Percentiles rank a stretch among this genome's conserved stretches.
phyloP scores from a whole-genome alignment of 2,797 vertebrate genomes.

The Malacoraja senta region DNA sequence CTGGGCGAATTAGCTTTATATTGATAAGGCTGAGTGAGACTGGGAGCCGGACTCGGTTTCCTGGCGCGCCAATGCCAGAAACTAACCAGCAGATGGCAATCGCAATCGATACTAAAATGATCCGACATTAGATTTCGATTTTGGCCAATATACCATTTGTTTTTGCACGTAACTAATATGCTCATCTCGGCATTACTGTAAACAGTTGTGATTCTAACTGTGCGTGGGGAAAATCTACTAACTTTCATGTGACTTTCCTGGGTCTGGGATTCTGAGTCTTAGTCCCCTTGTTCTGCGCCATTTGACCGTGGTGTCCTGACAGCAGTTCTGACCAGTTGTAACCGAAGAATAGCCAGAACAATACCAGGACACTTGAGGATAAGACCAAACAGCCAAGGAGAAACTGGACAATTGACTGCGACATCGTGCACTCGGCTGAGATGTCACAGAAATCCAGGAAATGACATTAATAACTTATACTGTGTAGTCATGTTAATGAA shows the following conservation, averaged over 20 bases:
- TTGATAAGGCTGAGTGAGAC: conserved; percentile 45
- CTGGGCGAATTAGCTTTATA: conserved; percentile 56
- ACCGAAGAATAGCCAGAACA: neutral
- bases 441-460: conserved; percentile 9
- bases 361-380: neutral
- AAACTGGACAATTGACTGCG: neutral
- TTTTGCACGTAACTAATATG: conserved; percentile 12
- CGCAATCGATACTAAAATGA: conserved; percentile 17
- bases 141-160: neutral
- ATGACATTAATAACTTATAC: neutral
- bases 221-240: neutral
- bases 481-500: neutral
- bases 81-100: conserved; percentile 18
- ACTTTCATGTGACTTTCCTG: neutral
- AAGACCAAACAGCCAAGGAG: neutral
- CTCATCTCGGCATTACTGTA: neutral
- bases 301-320: neutral
- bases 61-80: conserved; percentile 18
- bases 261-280: neutral
- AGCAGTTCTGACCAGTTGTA: neutral
- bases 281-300: neutral
- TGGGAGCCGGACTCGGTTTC: conserved; percentile 40
- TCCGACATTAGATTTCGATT: neutral
- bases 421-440: neutral
- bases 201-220: neutral